Evolutionary conservation across 2,797 vertebrate species (phyloP), one percentile per base, ranked within the genome.

Genomic region (Remorina albescens): DNA sequence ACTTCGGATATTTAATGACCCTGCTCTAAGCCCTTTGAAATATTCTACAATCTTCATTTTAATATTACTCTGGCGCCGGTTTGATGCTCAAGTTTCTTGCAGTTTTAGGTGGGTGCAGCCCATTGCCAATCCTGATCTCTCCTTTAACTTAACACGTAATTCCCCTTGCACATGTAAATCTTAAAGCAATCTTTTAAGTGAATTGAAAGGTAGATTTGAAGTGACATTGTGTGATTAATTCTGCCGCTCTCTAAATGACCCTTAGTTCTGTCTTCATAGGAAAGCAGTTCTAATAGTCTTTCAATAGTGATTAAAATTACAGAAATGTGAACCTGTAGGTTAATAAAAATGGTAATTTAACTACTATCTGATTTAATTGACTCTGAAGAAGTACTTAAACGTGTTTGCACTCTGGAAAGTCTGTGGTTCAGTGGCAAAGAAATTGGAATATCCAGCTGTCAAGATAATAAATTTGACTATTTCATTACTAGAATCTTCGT

Each of bases 281-380:
- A 83, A 91, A 90, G 82, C 85, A 51, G 78, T 73, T 89, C 83
- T 93, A 92, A 92, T 87, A 90, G 87, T 92, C 84, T 90, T 92
- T 91, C 86, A 84, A 90, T 83, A 89, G 86, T 84, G 83, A 92
- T 94, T 93, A 89, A 92, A 94, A 93, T 90, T 84, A 88, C 78
- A 86, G 83, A 91, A 91, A 89, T 89, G 81, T 87, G 91, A 92
- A 93, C 89, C 88, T 90, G 78, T 86, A 86, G 88, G 89, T 94
- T 91, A 94, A 93, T 93, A 92, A 88, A 93, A 93, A 92, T 94
- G 88, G 83, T 92, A 93, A 93, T 93, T 92, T 89, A 92, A 90
- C 84, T 91, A 87, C 85, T 91, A 89, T 92, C 92, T 92, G 89
- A 93, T 93, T 94, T 90, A 92, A 92, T 90, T 92, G 90, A 84